Evolutionary conservation across 2,113 vertebrate genomes (phyloP).

Genomic region (Psilopsiagon aymara): DNA sequence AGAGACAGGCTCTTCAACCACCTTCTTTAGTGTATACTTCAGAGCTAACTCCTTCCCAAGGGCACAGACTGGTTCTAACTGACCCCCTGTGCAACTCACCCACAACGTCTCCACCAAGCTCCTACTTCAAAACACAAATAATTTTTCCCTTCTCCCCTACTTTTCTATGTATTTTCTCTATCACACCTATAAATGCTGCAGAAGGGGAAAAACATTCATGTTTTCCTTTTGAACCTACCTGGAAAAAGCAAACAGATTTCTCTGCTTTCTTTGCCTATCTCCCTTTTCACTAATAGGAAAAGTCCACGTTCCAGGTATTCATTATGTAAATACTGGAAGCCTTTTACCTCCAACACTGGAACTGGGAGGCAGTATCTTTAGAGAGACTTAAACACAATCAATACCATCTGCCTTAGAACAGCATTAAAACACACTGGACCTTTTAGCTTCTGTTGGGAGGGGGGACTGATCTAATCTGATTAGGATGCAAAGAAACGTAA

Average conservation of each 20-base stretch:
- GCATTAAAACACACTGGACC: not conserved
- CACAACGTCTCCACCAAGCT: accelerated
- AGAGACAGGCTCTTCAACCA: not conserved
- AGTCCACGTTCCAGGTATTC: not conserved
- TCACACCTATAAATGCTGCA: not conserved
- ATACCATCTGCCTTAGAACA: not conserved
- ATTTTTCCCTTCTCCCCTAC: not conserved
- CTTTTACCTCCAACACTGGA: conserved; percentile 40
- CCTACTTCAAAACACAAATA: not conserved
- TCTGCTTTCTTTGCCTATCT: conserved; percentile 3
- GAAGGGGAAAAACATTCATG: not conserved
- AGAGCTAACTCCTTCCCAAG: not conserved
- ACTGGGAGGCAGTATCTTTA: conserved; percentile 6
- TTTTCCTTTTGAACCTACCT: not conserved
- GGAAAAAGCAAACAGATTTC: not conserved
- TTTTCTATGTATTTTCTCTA: not conserved
- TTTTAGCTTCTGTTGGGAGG: not conserved
- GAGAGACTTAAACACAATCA: not conserved
- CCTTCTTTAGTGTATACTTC: not conserved
- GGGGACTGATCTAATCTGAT: not conserved
- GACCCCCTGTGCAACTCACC: not conserved
- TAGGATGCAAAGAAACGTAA: not conserved
- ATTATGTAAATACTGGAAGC: conserved; percentile 23
- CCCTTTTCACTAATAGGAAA: not conserved
- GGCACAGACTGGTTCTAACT: not conserved